phyloP scores from a whole-genome alignment of 2,888 invertebrate species.

The Galeruca laticollis region DNA sequence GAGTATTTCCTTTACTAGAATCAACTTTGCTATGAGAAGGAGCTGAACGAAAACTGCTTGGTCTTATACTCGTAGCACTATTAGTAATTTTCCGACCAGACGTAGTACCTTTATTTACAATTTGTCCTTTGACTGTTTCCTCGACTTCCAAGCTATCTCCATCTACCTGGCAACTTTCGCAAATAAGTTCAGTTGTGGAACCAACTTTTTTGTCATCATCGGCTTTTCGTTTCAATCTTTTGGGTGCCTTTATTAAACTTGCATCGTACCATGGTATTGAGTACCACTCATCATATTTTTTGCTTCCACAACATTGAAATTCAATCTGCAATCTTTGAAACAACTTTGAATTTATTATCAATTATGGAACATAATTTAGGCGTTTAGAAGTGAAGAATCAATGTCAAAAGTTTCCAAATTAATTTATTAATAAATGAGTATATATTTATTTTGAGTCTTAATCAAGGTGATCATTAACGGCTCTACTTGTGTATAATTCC shows the following conservation, averaged over 20 bases:
- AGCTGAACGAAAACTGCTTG: not conserved
- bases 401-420: not conserved
- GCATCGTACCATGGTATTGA: constrained; percentile 71
- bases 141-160: not conserved
- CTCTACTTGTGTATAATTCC: no score
- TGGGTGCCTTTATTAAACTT: constrained; percentile 60
- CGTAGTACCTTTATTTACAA: not conserved
- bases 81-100: not conserved
- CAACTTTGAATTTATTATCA: not conserved
- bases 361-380: not conserved
- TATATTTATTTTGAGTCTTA: no score
- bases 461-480: no score
- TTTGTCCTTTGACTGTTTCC: not conserved
- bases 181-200: not conserved
- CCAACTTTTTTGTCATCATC: not conserved
- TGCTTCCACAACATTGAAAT: constrained; percentile 74
- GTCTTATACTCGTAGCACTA: not conserved
- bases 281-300: constrained; percentile 74
- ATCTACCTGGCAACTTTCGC: not conserved
- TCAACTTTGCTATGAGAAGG: not conserved
- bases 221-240: not conserved
- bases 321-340: constrained; percentile 69
- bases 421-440: not conserved
- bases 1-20: constrained; percentile 8
- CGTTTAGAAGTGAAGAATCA: not conserved